phyloP scores from a whole-genome alignment of 2,113 vertebrate genomes.

The Heterochromis multidens region DNA sequence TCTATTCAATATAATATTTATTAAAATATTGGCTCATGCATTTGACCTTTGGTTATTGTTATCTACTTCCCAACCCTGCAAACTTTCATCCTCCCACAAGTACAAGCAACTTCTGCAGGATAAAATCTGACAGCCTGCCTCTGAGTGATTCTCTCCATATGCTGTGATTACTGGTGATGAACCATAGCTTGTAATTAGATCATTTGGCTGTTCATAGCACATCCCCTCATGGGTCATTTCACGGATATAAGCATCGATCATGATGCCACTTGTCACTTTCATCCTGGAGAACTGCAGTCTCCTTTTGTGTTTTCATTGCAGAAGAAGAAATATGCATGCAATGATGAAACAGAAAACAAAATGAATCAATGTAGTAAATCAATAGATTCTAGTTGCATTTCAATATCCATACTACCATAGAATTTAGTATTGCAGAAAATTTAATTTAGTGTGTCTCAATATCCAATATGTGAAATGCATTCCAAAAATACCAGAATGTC shows the following conservation, averaged over 20 bases:
- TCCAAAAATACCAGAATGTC: not conserved
- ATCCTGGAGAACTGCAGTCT: not conserved
- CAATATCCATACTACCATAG: not conserved
- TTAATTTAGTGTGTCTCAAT: not conserved
- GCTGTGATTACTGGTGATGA: not conserved
- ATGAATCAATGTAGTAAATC: not conserved
- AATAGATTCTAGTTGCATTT: not conserved
- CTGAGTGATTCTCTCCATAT: slow-evolving; percentile 3
- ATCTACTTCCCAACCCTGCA: not conserved
- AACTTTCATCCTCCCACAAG: not conserved
- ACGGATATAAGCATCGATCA: slow-evolving; percentile 17
- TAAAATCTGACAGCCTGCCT: not conserved
- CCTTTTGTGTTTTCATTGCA: not conserved
- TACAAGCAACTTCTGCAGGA: not conserved
- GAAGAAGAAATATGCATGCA: not conserved
- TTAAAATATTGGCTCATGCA: not conserved
- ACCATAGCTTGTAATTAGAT: slow-evolving; percentile 34
- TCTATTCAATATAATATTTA: not conserved
- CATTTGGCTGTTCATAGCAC: slow-evolving; percentile 5
- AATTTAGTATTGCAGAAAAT: not conserved
- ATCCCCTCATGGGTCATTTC: slow-evolving; percentile 2
- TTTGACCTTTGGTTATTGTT: not conserved
- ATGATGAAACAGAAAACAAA: not conserved
- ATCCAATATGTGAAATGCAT: not conserved
- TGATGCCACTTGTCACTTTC: slow-evolving; percentile 2